phyloP scores from a whole-genome alignment of 2,797 vertebrate species.

The Taenioides sp. region DNA sequence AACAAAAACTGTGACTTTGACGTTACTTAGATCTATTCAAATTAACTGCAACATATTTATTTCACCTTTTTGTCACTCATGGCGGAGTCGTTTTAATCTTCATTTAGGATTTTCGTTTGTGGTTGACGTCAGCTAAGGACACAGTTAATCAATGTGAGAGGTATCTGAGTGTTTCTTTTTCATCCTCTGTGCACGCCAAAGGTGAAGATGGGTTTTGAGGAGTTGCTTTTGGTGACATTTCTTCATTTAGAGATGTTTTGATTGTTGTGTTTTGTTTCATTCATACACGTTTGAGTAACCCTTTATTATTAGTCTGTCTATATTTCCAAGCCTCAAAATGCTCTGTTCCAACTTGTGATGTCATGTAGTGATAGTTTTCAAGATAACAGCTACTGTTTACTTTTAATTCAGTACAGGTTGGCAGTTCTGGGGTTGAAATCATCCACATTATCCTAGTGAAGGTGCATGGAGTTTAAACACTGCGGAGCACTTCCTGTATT shows the following conservation, averaged over 20 bases:
- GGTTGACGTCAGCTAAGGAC: conserved; percentile 49
- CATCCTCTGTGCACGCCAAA: conserved; percentile 17
- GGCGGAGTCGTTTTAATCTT: conserved; percentile 61
- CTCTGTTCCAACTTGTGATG: no score
- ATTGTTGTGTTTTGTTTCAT: no score
- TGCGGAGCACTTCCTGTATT: no score
- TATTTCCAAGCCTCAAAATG: no score
- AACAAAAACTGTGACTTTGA: conserved; percentile 57
- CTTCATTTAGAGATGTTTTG: conserved; percentile 31
- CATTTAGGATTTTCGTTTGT: conserved; percentile 60
- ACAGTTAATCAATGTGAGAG: conserved; percentile 60
- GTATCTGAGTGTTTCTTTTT: conserved; percentile 37
- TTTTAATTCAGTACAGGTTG: no score
- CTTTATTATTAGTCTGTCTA: no score
- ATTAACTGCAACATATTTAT: conserved; percentile 73
- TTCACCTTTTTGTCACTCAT: conserved; percentile 63
- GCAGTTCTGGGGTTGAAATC: no score
- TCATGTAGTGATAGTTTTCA: no score
- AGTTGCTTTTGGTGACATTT: conserved; percentile 58
- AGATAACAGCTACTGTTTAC: no score
- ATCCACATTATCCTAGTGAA: no score
- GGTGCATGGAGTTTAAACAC: no score
- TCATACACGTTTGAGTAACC: no score
- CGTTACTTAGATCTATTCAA: conserved; percentile 72
- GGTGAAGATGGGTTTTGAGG: conserved; percentile 48